phyloP scores from a whole-genome alignment of 2,797 vertebrate species.

The Sardinella longiceps region DNA sequence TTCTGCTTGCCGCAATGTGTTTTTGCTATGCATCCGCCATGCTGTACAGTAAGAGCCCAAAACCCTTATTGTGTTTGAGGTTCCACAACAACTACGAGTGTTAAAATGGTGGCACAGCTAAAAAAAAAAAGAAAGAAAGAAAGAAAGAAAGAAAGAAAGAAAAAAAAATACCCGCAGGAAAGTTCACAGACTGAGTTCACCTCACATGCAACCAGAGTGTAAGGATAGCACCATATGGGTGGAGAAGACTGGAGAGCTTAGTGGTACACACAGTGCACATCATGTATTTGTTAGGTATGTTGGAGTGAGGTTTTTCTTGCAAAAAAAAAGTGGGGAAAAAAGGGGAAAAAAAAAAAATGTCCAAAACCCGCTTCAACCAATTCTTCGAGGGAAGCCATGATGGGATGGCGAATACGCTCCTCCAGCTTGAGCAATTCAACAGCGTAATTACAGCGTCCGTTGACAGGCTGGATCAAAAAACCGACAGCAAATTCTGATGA shows the following conservation, averaged over 20 bases:
- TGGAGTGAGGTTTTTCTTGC: background rate
- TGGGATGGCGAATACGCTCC: background rate
- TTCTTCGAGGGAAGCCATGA: background rate
- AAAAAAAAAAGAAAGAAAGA: background rate
- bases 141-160: background rate
- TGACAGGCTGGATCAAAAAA: slow-evolving; percentile 5
- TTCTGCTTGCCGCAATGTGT: slow-evolving; percentile 11
- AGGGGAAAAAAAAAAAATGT: background rate
- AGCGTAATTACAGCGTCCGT: background rate
- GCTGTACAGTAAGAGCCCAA: slow-evolving; percentile 23
- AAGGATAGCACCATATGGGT: background rate
- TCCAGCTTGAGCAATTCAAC: background rate
- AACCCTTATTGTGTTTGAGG: slow-evolving; percentile 24
- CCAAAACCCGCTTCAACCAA: background rate
- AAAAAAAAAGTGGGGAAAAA: background rate
- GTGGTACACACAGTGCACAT: background rate
- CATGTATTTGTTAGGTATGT: background rate
- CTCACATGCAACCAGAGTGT: slow-evolving; percentile 28
- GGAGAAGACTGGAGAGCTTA: background rate
- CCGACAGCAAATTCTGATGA: background rate
- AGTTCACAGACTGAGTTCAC: background rate
- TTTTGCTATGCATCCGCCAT: slow-evolving; percentile 20
- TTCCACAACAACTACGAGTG: background rate
- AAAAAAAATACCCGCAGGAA: slow-evolving; percentile 4
- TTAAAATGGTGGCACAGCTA: slow-evolving; percentile 10